phyloP scores from a whole-genome alignment of 2,797 vertebrate species.

The Paguma larvata region DNA sequence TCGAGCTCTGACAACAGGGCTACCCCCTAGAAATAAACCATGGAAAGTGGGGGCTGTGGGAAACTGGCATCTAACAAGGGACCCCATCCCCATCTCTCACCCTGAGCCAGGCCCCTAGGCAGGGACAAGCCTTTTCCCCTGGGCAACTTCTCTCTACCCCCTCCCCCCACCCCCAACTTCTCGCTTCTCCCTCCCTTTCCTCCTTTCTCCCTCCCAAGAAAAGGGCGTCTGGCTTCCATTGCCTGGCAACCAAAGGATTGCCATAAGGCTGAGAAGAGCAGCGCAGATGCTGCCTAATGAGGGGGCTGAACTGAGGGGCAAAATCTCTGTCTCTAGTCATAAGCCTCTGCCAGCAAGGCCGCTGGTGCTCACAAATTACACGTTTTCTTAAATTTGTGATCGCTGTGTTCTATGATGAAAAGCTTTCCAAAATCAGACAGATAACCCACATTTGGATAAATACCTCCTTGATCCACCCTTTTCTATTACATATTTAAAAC shows the following conservation, averaged over 20 bases:
- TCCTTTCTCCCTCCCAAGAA: neutral
- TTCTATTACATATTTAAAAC: constrained; percentile 1
- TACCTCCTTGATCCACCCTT: neutral
- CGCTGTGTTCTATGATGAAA: neutral
- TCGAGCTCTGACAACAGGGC: neutral
- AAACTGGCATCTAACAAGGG: neutral
- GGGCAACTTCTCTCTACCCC: neutral
- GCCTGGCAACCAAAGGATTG: constrained; percentile 42
- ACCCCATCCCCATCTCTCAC: neutral
- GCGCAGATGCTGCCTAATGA: constrained; percentile 47
- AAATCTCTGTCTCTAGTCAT: neutral
- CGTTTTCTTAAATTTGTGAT: neutral
- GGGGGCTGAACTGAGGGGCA: neutral
- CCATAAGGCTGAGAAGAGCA: constrained; percentile 11
- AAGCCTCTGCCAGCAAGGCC: neutral
- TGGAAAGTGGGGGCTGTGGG: neutral
- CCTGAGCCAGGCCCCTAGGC: neutral
- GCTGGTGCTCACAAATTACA: neutral
- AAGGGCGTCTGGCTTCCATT: constrained; percentile 10
- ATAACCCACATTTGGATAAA: neutral
- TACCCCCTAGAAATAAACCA: neutral
- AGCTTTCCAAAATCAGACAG: neutral
- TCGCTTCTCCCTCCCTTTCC: neutral
- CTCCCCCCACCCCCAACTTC: neutral
- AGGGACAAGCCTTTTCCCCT: neutral